phyloP scores from a whole-genome alignment of 1,140 invertebrate species.

The Rhopalosiphum maidis region DNA sequence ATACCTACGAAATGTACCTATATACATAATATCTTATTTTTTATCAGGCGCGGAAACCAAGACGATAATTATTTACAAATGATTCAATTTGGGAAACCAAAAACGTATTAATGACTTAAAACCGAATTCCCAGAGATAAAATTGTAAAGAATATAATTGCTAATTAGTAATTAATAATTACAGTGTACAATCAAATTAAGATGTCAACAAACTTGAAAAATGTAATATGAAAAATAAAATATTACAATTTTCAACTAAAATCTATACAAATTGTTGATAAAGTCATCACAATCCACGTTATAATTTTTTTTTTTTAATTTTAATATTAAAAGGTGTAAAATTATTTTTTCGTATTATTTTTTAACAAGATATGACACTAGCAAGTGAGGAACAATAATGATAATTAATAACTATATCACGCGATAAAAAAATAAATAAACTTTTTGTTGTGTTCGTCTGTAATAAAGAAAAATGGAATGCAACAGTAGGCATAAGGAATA shows the following conservation, averaged over 20 bases:
- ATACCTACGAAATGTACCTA: background rate
- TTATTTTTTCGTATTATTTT: background rate
- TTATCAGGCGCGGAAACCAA: background rate
- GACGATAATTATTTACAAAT: constrained; percentile 6
- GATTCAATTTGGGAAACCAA: background rate
- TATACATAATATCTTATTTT: background rate
- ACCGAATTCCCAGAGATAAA: background rate
- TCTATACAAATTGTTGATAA: background rate
- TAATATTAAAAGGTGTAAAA: background rate
- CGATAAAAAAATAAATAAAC: background rate
- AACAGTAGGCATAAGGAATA: background rate
- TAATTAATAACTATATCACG: background rate
- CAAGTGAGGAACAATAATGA: background rate
- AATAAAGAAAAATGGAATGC: background rate
- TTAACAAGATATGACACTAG: background rate
- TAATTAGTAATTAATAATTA: background rate
- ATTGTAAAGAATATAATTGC: background rate
- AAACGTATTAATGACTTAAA: background rate
- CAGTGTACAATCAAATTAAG: background rate
- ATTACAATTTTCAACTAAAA: background rate
- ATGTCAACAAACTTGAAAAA: background rate
- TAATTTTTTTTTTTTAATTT: background rate
- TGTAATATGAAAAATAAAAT: background rate
- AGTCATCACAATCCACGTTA: too few relatives aligned
- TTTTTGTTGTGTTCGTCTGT: background rate